Percentiles rank a stretch among this genome's conserved stretches.
Evolutionary conservation across 92 coral and sea anemone genomes (phyloP).

Genomic region (Palythoa heliodiscus): DNA sequence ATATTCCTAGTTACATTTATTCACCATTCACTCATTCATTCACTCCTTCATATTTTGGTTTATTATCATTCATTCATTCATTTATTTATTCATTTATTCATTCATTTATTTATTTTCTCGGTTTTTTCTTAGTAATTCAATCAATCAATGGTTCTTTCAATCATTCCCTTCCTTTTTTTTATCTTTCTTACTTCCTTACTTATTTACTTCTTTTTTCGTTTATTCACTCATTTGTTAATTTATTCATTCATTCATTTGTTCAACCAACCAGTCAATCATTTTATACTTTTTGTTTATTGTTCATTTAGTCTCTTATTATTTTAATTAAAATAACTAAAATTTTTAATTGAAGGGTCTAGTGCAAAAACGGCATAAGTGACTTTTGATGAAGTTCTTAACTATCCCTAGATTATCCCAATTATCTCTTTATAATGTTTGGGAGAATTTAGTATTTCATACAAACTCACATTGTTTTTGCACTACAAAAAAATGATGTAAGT

Average conservation of each 20-base stretch:
- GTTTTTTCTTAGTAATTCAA: not conserved
- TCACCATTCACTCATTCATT: not conserved
- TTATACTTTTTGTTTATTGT: not conserved
- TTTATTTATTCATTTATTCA: not conserved
- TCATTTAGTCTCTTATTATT: not conserved
- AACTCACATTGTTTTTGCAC: no score
- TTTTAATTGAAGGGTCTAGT: no score
- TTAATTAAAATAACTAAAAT: not conserved
- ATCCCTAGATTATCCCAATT: no score
- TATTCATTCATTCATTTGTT: not conserved
- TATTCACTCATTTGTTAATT: no score
- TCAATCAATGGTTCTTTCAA: not conserved
- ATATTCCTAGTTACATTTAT: not conserved
- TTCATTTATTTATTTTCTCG: not conserved
- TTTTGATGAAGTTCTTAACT: no score
- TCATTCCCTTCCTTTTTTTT: no score
- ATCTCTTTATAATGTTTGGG: no score
- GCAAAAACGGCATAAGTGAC: no score
- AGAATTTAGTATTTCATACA: no score
- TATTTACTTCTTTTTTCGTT: no score
- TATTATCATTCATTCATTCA: conserved; percentile 1
- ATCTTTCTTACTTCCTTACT: no score
- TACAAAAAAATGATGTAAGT: no score
- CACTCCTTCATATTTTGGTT: not conserved
- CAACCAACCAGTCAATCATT: not conserved